phyloP scores from a whole-genome alignment of 2,113 vertebrate species.

The Colossoma macropomum region DNA sequence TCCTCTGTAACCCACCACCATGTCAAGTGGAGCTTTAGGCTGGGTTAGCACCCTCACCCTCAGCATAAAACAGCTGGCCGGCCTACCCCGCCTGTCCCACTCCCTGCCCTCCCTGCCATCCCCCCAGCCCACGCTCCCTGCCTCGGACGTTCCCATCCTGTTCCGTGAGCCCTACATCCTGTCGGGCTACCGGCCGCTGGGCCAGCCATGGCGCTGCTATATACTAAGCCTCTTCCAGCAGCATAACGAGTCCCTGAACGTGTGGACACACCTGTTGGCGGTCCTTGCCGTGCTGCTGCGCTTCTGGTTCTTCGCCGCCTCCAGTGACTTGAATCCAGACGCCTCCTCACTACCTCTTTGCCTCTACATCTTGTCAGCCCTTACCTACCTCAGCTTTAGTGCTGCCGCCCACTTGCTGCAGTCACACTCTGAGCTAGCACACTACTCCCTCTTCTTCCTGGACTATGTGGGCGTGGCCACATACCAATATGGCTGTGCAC shows the following conservation, averaged over 20 bases:
- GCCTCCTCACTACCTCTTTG: constrained; percentile 79
- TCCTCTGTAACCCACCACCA: constrained; percentile 30
- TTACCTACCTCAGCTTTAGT: constrained; percentile 87
- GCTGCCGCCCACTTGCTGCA: constrained; percentile 91
- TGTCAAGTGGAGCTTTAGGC: constrained; percentile 72
- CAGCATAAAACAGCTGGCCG: constrained; percentile 81
- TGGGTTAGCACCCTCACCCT: constrained; percentile 81
- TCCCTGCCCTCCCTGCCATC: constrained; percentile 74
- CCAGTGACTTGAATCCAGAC: constrained; percentile 69
- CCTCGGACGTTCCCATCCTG: constrained; percentile 83
- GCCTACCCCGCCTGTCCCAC: constrained; percentile 79
- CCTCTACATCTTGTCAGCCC: constrained; percentile 82
- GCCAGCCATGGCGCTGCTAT: constrained; percentile 89
- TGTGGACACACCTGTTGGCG: constrained; percentile 91
- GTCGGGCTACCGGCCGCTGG: constrained; percentile 84
- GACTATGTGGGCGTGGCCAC: constrained; percentile 91
- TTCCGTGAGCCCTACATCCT: constrained; percentile 92
- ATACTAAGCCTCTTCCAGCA: constrained; percentile 91
- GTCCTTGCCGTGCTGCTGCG: constrained; percentile 80
- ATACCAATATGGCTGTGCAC: constrained; percentile 89
- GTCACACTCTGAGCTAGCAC: constrained; percentile 87
- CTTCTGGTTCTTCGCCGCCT: constrained; percentile 80
- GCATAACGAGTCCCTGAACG: constrained; percentile 92
- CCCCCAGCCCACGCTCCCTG: constrained; percentile 77
- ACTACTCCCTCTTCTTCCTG: constrained; percentile 92